A percentile compares a stretch with the other conserved stretches of the same genome.
Conservation (phyloP, 2,888 invertebrate species). For the Philonicus albiceps region DNA sequence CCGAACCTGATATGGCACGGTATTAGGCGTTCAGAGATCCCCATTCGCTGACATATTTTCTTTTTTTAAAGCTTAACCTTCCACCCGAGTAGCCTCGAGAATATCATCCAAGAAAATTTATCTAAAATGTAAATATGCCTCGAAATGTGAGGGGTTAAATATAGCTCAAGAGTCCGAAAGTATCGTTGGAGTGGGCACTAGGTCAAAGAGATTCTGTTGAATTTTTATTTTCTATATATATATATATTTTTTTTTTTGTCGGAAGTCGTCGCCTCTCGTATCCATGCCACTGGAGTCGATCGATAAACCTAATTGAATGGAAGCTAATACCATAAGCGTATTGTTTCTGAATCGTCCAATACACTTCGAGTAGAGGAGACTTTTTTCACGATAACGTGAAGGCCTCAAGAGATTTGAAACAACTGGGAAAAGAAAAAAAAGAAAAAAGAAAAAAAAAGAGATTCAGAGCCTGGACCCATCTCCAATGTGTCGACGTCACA, state of each 20-base stretch:
- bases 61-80: neutral
- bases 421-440: too few relatives aligned
- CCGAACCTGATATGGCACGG: neutral
- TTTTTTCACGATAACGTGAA: neutral
- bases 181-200: constrained; percentile 10
- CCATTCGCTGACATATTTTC: neutral
- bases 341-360: constrained; percentile 1
- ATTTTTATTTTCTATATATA: neutral
- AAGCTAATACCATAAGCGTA: constrained; percentile 15
- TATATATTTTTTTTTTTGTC: neutral
- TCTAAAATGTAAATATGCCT: constrained; percentile 19
- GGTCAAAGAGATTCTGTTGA: constrained; percentile 25
- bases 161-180: constrained; percentile 5
- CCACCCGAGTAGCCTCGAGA: neutral
- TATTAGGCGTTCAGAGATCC: neutral
- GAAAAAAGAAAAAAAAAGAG: too few relatives aligned
- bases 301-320: constrained; percentile 29
- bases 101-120: neutral
- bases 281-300: constrained; percentile 13
- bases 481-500: neutral
- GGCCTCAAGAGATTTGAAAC: neutral
- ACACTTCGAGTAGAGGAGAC: neutral
- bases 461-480: neutral
- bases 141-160: constrained; percentile 21
- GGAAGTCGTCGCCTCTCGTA: neutral